These are phyloP conservation scores for Microcebus jonahi DNA, from an alignment of 2,113 vertebrate genomes.

Conservation along the genomic window DNA sequence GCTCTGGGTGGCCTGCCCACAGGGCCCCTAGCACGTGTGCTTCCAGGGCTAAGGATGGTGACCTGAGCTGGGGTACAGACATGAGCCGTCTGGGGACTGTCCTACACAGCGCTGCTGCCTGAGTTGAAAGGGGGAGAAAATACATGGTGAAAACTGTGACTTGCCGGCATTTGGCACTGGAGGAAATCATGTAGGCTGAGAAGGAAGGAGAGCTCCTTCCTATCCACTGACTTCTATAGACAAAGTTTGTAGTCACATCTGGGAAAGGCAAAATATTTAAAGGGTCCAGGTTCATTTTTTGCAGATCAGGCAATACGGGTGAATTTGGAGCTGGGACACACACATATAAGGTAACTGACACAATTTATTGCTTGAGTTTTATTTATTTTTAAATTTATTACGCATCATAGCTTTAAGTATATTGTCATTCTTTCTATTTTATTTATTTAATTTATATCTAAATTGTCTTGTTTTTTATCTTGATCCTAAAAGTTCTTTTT, in stretches of 20 bases:
- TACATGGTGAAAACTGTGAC: neutral
- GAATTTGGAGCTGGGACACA: neutral
- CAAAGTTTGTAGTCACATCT: neutral
- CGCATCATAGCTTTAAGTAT: neutral
- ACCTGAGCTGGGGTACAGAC: neutral
- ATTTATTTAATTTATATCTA: neutral
- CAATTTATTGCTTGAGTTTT: neutral
- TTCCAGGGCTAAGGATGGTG: neutral
- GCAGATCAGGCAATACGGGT: neutral
- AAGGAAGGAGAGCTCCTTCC: neutral
- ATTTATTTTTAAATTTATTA: neutral
- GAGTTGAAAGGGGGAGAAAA: neutral
- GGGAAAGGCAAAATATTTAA: neutral
- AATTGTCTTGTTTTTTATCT: neutral
- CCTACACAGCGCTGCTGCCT: neutral
- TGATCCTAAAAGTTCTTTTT: neutral
- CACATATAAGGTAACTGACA: neutral
- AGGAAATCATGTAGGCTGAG: neutral
- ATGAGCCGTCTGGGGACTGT: neutral
- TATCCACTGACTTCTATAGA: neutral
- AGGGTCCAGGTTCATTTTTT: neutral
- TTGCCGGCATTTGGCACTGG: neutral
- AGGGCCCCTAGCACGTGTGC: neutral
- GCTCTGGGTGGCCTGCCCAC: neutral
- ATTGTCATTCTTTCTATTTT: neutral